Evolutionary conservation across 2,888 invertebrate genomes (phyloP), one percentile per base, ranked within the genome.

Genomic region (Caenorhabditis uteleia): DNA sequence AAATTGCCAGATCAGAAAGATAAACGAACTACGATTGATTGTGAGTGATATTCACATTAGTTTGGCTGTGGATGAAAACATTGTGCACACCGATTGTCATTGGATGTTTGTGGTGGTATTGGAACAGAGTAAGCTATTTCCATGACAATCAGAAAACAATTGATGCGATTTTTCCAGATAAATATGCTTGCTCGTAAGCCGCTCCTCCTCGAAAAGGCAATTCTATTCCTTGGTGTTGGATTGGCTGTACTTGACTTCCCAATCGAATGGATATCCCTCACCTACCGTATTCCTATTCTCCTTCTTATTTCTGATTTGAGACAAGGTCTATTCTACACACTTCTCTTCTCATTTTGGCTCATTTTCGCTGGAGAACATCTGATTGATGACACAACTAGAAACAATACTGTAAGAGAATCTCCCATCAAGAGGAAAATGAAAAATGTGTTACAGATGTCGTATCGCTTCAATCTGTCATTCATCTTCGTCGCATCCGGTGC

Each of bases 291-390:
- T 89, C 95, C 97, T 0, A 95, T 91, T 83, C 95, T 98, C 93
- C 87, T 95, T 57, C 85, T 98, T 31, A 84, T 97, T 8, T 90
- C 91, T 76, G 98, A 98, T 85, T 90, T 99, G 59, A 88, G 95
- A 55, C 97, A 98, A 85, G 98, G 98, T 7, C 87, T 95, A 34
- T 98, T 99, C 85, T 97, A 98, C 86, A 92, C 94, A 0, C 91
- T 90, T 84, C 87, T 99, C 14, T 88, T 98, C 56, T 93, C 93
- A 3, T 99, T 98, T 84, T 99, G 98, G 98, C 88, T 98, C 0
- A 89, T 99, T 31, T 99, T 99, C 85, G 92, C 95, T 56, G 97
- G 98, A 1, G 98, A 98, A 85, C 98, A 99, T 86, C 90, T 97
- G 87, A 88, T 95, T 85, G 89, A 89, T 82, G 83, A 83, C 39